A percentile compares a stretch with the other conserved stretches of the same genome.
Evolutionary conservation across 1,140 invertebrate species (phyloP).

Genomic region (Zaprionus ornatus): DNA sequence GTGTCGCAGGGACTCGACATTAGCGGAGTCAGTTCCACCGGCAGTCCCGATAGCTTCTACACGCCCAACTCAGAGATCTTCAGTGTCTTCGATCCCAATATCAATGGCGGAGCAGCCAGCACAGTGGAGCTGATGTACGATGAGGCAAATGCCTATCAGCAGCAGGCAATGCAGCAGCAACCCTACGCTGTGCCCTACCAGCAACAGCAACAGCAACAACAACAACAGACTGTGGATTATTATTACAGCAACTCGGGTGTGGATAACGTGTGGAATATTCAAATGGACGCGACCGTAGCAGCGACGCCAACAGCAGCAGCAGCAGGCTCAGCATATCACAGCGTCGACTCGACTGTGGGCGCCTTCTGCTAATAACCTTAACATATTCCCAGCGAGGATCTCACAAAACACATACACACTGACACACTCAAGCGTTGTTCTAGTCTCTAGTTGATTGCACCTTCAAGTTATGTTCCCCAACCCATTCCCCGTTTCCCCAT

Average conservation of each 20-base stretch:
- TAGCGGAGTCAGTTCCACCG: slow-evolving; percentile 24
- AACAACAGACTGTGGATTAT: slow-evolving; percentile 58
- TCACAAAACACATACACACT: slow-evolving; percentile 16
- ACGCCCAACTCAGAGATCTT: slow-evolving; percentile 73
- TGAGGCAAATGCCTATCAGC: slow-evolving; percentile 56
- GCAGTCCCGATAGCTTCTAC: slow-evolving; percentile 56
- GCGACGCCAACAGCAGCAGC: slow-evolving; percentile 8
- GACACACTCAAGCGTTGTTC: slow-evolving; percentile 74
- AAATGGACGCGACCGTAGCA: slow-evolving; percentile 59
- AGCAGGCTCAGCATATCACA: slow-evolving; percentile 20
- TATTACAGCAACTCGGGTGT: slow-evolving; percentile 75
- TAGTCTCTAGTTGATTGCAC: slow-evolving; percentile 69
- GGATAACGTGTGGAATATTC: slow-evolving; percentile 79
- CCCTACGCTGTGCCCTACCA: slow-evolving; percentile 38
- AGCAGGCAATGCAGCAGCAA: slow-evolving; percentile 38
- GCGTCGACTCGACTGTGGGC: slow-evolving; percentile 15
- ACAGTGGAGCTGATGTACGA: slow-evolving; percentile 57
- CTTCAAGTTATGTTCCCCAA: slow-evolving; percentile 22
- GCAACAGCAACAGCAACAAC: slow-evolving; percentile 46
- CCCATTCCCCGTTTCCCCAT: neutral
- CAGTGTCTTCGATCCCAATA: slow-evolving; percentile 66
- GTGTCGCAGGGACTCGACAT: slow-evolving; percentile 41
- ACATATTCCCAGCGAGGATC: slow-evolving; percentile 5
- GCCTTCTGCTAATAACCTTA: slow-evolving; percentile 53
- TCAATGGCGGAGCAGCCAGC: slow-evolving; percentile 27